Base-by-base conservation (phyloP, 1,140 invertebrate species). In the Drosophila lini region DNA sequence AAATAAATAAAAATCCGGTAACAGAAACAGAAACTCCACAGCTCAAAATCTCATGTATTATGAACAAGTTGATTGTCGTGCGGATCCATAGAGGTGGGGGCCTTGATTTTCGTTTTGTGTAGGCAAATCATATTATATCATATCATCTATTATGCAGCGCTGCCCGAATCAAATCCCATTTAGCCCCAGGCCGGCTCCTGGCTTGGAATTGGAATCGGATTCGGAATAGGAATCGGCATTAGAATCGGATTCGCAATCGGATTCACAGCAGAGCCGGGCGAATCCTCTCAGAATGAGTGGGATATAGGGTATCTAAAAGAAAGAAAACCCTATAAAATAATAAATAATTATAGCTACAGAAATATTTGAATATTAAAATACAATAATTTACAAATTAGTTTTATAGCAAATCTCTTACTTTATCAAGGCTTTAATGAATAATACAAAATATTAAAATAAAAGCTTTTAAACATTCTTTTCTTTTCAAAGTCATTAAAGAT, bases 71-170 rank as follows among this genome's bases (percentile, higher is more conserved):
- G 81, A 86, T 88, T 88, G 83, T 88, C 83, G 80, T 79, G 63
- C 56, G 74, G 75, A 44, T 75, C 74, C 76, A 55, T 67, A 62
- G 58, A 50, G 45, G 65, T 22, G 57, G 22, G 22, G 22, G 22
- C 22, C 22, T 22, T 88, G 67, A 83, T 80, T 88, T 70, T 79
- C 67, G 67, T 83, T 80, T 78, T 88, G 61, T 88, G 83, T 82
- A 48, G 76, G 71, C 83, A 86, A 86, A 86, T 86, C 79, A 86
- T 86, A 88, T 86, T 86, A 83, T 86, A 80, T 45, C 63, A 75
- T 45, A 58, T 44, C 82, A 81, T 86, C 68, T 85, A 74, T 78
- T 85, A 86, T 85, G 78, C 79, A 86, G 62, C 41, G 42, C 6
- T 55, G 60, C 53, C 61, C 55, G 50, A 53, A 59, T 42, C 55